phyloP scores from a whole-genome alignment of 2,113 vertebrate genomes.

The Tringa solitaria region DNA sequence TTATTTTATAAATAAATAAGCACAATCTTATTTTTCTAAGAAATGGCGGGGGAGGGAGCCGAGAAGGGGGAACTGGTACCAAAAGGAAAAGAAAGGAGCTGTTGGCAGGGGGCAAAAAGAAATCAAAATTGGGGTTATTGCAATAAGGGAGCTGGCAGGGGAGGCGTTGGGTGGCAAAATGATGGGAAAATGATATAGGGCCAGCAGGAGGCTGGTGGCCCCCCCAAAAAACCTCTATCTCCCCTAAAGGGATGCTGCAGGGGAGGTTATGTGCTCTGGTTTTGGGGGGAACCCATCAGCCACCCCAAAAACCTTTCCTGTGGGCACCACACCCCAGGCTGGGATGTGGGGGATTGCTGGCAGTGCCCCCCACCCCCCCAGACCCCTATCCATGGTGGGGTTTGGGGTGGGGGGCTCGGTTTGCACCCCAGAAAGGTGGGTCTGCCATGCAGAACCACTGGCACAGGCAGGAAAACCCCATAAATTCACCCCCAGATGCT shows the following conservation, averaged over 20 bases:
- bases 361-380: not conserved
- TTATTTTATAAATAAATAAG: conserved; percentile 79
- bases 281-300: not conserved
- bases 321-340: not conserved
- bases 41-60: not conserved
- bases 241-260: not conserved
- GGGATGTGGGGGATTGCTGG: not conserved
- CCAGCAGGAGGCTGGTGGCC: not conserved
- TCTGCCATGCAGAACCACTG: not conserved
- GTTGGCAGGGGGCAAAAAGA: conserved; percentile 5
- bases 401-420: not conserved
- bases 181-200: not conserved
- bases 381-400: accelerated
- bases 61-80: conserved; percentile 27
- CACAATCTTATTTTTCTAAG: conserved; percentile 77
- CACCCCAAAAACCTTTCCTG: not conserved
- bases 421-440: not conserved
- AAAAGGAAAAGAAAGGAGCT: conserved; percentile 8
- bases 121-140: conserved; percentile 58
- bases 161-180: not conserved
- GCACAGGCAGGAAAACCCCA: not conserved
- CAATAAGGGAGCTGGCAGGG: conserved; percentile 61
- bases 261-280: not conserved
- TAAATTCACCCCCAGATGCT: not conserved
- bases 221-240: not conserved